A percentile compares a stretch with the other conserved stretches of the same genome.
Evolutionary conservation across 2,113 vertebrate species (phyloP).

Genomic region (Sturnira hondurensis): DNA sequence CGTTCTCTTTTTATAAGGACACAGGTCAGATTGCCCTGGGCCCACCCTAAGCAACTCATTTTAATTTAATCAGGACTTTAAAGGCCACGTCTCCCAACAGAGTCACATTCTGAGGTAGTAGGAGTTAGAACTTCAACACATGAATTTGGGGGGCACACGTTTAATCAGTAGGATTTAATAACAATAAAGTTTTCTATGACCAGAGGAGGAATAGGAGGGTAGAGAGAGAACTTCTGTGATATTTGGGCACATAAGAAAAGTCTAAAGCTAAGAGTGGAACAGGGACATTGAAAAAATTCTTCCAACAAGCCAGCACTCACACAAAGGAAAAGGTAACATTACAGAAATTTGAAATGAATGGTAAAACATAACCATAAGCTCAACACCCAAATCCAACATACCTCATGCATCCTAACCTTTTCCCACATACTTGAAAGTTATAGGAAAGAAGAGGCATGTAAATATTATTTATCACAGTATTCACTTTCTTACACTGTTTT

Average conservation of each 20-base stretch:
- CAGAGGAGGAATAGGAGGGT: fast-evolving
- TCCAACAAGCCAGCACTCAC: not conserved
- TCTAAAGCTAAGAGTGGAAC: not conserved
- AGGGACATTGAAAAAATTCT: not conserved
- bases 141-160: not conserved
- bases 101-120: not conserved
- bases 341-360: not conserved
- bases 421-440: not conserved
- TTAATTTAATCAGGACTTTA: not conserved
- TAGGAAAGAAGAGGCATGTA: not conserved
- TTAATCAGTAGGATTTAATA: not conserved
- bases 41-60: not conserved
- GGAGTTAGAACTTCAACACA: not conserved
- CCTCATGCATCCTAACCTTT: not conserved
- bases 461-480: not conserved
- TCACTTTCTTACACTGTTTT: not conserved
- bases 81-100: not conserved
- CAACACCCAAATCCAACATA: not conserved
- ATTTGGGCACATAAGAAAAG: not conserved
- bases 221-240: not conserved
- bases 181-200: not conserved
- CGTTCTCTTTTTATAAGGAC: not conserved
- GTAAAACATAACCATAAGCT: not conserved
- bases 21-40: not conserved
- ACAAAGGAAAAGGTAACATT: not conserved